Conservation (phyloP, 2,797 vertebrate genomes). For the Chanos chanos region DNA sequence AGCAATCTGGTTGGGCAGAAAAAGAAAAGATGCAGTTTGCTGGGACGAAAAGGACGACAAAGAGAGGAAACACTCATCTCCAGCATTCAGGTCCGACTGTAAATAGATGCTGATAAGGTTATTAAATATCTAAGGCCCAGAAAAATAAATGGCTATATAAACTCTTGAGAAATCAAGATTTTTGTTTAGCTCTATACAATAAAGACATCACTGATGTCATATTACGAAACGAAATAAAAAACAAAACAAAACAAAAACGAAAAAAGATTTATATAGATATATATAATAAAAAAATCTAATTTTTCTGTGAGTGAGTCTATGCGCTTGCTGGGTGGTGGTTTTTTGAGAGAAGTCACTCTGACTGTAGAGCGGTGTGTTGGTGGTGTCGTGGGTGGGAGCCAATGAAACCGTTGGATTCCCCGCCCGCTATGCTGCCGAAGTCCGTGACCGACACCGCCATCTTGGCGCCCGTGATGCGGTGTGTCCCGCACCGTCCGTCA, state of each 20-base stretch:
- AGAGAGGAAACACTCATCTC: constrained; percentile 81
- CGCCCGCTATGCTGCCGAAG: constrained; percentile 86
- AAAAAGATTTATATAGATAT: constrained; percentile 52
- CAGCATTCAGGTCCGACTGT: constrained; percentile 84
- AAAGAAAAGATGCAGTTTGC: constrained; percentile 74
- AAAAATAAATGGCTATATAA: constrained; percentile 89
- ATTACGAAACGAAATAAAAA: constrained; percentile 73
- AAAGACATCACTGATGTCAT: constrained; percentile 99
- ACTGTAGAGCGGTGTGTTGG: constrained; percentile 92
- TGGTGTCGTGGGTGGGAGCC: constrained; percentile 85
- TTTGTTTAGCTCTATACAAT: constrained; percentile 94
- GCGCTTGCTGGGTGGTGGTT: constrained; percentile 75
- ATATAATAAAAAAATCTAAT: constrained; percentile 62
- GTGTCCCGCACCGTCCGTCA: constrained; percentile 83
- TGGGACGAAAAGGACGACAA: constrained; percentile 62
- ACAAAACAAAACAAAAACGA: constrained; percentile 59
- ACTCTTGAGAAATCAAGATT: constrained; percentile 99
- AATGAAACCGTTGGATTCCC: constrained; percentile 88
- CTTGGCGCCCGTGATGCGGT: constrained; percentile 92
- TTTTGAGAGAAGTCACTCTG: constrained; percentile 77
- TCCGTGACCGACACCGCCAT: constrained; percentile 98
- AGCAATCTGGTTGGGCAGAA: constrained; percentile 75
- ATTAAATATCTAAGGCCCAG: constrained; percentile 80
- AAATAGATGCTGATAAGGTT: constrained; percentile 65
- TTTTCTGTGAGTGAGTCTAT: constrained; percentile 93